Conservation (phyloP, 2,888 invertebrate species). For the Onthophagus sagittarius region DNA sequence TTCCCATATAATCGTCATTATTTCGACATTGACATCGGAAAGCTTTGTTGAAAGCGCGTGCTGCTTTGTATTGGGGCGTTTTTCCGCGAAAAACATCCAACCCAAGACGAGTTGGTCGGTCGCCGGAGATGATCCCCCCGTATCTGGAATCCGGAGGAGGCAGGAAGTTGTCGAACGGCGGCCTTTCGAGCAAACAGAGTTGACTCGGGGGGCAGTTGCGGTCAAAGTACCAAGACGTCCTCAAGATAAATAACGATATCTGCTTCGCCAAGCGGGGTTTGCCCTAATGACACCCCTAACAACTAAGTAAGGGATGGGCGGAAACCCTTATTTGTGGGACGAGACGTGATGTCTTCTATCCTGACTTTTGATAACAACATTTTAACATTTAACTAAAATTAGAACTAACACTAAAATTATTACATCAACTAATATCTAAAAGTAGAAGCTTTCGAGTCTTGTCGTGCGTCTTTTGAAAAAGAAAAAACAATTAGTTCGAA, state of each 20-base stretch:
- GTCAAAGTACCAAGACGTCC: slow-evolving; percentile 44
- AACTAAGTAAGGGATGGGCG: slow-evolving; percentile 1
- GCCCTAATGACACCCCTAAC: background rate
- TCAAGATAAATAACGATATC: slow-evolving; percentile 51
- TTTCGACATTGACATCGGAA: slow-evolving; percentile 51
- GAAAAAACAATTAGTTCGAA: no score
- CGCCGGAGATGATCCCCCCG: background rate
- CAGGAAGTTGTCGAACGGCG: background rate
- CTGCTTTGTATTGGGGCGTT: background rate
- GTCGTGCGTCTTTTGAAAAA: no score
- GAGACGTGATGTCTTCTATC: background rate
- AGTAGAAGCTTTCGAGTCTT: no score
- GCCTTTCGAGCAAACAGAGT: background rate
- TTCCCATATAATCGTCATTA: slow-evolving; percentile 53
- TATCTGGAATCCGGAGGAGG: background rate
- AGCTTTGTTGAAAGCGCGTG: background rate
- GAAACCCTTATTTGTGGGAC: background rate
- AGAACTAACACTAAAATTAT: no score
- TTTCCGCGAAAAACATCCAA: background rate
- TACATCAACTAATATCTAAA: no score
- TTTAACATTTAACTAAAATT: no score
- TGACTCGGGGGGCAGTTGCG: slow-evolving; percentile 35
- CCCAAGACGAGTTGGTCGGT: background rate
- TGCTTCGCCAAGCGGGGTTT: slow-evolving; percentile 30
- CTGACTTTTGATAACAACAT: background rate